Evolutionary conservation across 2,113 vertebrate species (phyloP).

Genomic region (Actinemys pallida): DNA sequence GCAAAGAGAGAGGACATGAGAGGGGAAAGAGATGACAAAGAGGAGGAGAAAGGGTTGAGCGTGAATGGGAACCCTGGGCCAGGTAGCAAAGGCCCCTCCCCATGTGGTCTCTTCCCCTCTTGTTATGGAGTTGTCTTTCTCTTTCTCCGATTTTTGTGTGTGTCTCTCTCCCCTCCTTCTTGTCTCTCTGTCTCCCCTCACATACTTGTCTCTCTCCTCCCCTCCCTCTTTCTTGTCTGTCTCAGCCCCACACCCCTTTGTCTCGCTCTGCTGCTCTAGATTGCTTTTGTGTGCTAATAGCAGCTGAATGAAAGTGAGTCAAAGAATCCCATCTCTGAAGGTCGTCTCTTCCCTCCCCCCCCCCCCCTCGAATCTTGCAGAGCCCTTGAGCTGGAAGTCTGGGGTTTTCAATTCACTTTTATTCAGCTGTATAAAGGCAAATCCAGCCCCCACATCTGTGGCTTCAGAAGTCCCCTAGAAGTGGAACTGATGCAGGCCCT

Average conservation of each 20-base stretch:
- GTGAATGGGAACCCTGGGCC: background rate
- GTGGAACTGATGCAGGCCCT: fast-evolving
- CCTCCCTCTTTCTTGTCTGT: slow-evolving; percentile 46
- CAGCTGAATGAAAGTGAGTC: background rate
- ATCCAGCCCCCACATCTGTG: fast-evolving
- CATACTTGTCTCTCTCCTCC: slow-evolving; percentile 63
- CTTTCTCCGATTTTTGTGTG: slow-evolving; percentile 24
- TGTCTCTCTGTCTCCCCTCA: slow-evolving; percentile 26
- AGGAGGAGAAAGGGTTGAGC: fast-evolving
- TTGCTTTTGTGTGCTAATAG: slow-evolving; percentile 56
- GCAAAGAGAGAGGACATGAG: background rate
- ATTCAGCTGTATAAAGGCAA: background rate
- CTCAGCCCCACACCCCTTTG: slow-evolving; percentile 55
- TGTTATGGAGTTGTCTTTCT: slow-evolving; percentile 39
- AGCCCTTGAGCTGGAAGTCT: background rate
- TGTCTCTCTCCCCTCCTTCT: slow-evolving; percentile 41
- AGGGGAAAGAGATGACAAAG: background rate
- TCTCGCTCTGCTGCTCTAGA: slow-evolving; percentile 42
- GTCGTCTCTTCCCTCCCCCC: too few relatives aligned
- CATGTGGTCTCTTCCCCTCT: slow-evolving; percentile 44
- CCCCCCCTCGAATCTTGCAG: background rate
- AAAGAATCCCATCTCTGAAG: background rate
- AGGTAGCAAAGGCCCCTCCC: slow-evolving; percentile 51
- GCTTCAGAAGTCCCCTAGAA: fast-evolving
- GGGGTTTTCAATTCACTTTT: background rate